phyloP scores from a whole-genome alignment of 2,113 vertebrate genomes.

The Petromus typicus region DNA sequence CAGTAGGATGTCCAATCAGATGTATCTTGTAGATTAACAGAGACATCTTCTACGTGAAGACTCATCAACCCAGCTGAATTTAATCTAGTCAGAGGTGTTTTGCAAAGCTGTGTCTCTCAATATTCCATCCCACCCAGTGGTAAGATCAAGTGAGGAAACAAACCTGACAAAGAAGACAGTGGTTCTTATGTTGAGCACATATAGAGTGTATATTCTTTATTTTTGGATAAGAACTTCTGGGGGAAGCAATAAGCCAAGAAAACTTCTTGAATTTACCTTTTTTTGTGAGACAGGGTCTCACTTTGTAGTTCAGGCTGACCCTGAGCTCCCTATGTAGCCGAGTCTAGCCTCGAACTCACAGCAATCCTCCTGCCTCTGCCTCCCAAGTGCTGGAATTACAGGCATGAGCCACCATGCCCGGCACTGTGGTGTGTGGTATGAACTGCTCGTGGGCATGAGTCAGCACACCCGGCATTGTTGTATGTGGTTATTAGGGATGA shows the following conservation, averaged over 20 bases:
- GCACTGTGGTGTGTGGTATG: too few species aligned
- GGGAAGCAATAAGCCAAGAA: not conserved
- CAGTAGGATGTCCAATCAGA: not conserved
- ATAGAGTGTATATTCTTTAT: not conserved
- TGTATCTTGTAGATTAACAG: not conserved
- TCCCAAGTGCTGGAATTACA: too few species aligned
- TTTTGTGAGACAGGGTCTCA: too few species aligned
- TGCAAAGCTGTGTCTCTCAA: not conserved
- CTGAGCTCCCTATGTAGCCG: too few species aligned
- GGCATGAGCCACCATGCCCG: too few species aligned
- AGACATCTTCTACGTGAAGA: not conserved
- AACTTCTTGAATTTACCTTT: not conserved
- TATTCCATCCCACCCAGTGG: not conserved
- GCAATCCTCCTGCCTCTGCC: too few species aligned
- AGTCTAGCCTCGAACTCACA: too few species aligned
- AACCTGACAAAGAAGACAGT: not conserved
- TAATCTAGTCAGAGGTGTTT: not conserved
- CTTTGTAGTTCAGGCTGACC: too few species aligned
- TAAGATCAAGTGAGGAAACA: not conserved
- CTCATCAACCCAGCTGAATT: not conserved
- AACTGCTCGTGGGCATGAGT: too few species aligned
- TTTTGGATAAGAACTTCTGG: not conserved
- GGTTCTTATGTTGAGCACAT: not conserved
- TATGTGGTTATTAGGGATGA: too few species aligned
- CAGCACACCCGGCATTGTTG: too few species aligned